Conservation (phyloP, 2,113 vertebrate genomes). For the Thalassoma bifasciatum region DNA sequence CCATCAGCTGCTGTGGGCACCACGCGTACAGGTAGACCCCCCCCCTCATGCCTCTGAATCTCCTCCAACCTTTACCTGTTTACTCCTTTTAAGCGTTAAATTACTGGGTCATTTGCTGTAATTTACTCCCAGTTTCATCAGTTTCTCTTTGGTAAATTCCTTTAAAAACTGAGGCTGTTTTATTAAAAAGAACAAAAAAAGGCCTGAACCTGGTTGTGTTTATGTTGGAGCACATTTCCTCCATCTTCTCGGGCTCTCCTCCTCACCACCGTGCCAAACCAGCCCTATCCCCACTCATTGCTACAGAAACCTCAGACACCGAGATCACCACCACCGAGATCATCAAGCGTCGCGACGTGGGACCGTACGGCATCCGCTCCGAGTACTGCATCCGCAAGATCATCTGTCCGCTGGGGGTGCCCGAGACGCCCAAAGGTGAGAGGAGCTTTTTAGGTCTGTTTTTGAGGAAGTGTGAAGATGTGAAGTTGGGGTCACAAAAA, state of each 20-base stretch:
- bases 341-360: constrained; percentile 97
- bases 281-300: constrained; percentile 77
- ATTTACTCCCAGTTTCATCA: too few relatives aligned
- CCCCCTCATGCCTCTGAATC: not conserved
- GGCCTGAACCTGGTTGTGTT: constrained; percentile 7
- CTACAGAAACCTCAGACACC: constrained; percentile 95
- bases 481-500: too few relatives aligned
- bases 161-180: too few relatives aligned
- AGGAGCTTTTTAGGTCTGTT: not conserved
- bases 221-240: constrained; percentile 62
- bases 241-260: constrained; percentile 66
- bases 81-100: too few relatives aligned
- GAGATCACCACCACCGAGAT: constrained; percentile 99
- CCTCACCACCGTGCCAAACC: constrained; percentile 68
- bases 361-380: constrained; percentile 95
- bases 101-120: too few relatives aligned
- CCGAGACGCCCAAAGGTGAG: constrained; percentile 96
- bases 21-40: constrained; percentile 91
- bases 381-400: constrained; percentile 99
- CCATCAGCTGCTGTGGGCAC: constrained; percentile 93
- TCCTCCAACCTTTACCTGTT: too few relatives aligned
- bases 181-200: not conserved
- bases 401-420: constrained; percentile 97
- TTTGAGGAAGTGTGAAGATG: not conserved
- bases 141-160: too few relatives aligned